Percentiles rank a stretch among this genome's conserved stretches.
Conservation (phyloP, 2,113 vertebrate species). For the Sebastes schlegelii region DNA sequence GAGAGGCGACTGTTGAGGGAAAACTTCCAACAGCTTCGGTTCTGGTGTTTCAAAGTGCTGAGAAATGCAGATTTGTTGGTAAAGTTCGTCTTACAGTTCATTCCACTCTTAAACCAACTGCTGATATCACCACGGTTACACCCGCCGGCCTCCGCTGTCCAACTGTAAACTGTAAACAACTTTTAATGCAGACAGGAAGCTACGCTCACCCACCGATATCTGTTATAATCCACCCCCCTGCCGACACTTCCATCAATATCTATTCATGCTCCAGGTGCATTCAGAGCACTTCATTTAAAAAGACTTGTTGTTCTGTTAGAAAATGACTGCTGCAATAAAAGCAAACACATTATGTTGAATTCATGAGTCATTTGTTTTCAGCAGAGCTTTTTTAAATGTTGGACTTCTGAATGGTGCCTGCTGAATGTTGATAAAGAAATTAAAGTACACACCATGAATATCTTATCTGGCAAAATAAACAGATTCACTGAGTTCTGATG, state of each 20-base stretch:
- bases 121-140: not conserved
- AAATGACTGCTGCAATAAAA: not conserved
- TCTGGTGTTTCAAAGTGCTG: not conserved
- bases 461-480: too few species aligned
- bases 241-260: not conserved
- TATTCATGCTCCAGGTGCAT: not conserved
- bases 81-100: constrained; percentile 2
- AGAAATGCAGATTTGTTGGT: not conserved
- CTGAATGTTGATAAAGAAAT: too few species aligned
- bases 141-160: not conserved
- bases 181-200: not conserved
- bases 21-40: too few species aligned
- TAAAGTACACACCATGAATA: too few species aligned
- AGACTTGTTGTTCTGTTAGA: too few species aligned
- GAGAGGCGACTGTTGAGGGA: too few species aligned
- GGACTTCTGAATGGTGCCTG: too few species aligned
- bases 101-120: not conserved
- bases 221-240: not conserved
- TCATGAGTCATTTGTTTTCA: too few species aligned
- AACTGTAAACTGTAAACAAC: not conserved
- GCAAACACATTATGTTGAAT: too few species aligned
- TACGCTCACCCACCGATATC: not conserved
- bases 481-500: too few species aligned
- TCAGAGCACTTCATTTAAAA: too few species aligned
- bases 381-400: too few species aligned